Percentiles rank a stretch among this genome's conserved stretches.
phyloP scores from a whole-genome alignment of 2,888 invertebrate species.

The Rotaria magnacalcarata region DNA sequence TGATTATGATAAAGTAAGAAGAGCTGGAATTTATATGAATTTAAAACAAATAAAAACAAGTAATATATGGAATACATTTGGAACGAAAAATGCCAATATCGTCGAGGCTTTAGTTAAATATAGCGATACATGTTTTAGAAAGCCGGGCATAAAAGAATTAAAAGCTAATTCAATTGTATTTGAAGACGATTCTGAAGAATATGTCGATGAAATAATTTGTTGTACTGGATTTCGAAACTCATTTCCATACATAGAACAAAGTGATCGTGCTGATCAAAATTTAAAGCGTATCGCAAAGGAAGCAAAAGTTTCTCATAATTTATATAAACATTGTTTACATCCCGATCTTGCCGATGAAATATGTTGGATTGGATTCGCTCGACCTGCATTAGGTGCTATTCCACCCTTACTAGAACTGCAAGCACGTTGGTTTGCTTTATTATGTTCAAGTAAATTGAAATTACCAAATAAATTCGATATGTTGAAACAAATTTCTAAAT shows the following conservation, averaged over 20 bases:
- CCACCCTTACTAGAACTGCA: constrained; percentile 17
- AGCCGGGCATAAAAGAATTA: not conserved
- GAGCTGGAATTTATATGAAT: not conserved
- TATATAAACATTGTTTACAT: constrained; percentile 29
- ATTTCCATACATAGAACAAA: not conserved
- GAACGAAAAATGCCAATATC: constrained; percentile 10
- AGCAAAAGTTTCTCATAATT: not conserved
- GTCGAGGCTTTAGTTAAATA: constrained; percentile 2
- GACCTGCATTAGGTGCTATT: not conserved
- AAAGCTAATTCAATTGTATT: not conserved
- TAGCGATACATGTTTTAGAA: not conserved
- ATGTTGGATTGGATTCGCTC: not conserved
- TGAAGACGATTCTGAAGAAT: not conserved
- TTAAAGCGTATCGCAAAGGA: not conserved
- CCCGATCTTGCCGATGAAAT: not conserved
- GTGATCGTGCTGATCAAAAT: not conserved
- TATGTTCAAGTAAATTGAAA: constrained; percentile 18
- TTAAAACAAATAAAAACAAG: constrained; percentile 31
- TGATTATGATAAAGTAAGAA: not conserved
- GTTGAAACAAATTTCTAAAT: not conserved
- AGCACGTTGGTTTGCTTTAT: constrained; percentile 8
- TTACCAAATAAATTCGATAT: not conserved
- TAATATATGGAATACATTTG: constrained; percentile 17
- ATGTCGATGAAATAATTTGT: constrained; percentile 14
- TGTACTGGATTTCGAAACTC: not conserved